Evolutionary conservation across 1,140 invertebrate species (phyloP).

Genomic region (Nephotettix cincticeps): DNA sequence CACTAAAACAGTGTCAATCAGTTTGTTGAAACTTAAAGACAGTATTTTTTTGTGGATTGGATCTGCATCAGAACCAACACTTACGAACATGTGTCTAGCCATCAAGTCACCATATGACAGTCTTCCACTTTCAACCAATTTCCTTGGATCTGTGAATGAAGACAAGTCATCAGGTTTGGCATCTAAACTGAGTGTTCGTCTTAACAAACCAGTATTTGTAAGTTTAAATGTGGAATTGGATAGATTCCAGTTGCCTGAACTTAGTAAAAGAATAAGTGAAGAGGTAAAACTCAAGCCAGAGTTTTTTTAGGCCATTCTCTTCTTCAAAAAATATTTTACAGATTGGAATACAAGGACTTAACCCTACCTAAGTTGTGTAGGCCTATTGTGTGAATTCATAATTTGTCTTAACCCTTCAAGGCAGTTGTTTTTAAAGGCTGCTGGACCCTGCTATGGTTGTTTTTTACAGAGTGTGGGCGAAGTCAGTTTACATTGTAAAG

Average conservation of each 20-base stretch:
- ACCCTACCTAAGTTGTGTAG: no score
- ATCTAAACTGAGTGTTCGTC: neutral
- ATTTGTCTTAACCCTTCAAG: no score
- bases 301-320: neutral
- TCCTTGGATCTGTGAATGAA: neutral
- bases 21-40: neutral
- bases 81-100: conserved; percentile 7
- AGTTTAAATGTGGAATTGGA: neutral
- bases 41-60: conserved; percentile 6
- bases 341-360: no score
- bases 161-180: neutral
- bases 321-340: no score
- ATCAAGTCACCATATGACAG: neutral
- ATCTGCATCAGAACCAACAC: neutral
- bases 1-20: neutral
- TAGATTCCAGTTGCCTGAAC: conserved; percentile 1
- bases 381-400: no score
- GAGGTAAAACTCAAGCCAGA: neutral
- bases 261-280: neutral
- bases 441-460: no score
- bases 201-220: conserved; percentile 12
- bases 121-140: neutral
- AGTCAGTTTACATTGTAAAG: no score
- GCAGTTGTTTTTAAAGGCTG: no score
- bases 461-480: no score